Evolutionary conservation across 2,797 vertebrate species (phyloP).

Genomic region (Galaxias olidus): DNA sequence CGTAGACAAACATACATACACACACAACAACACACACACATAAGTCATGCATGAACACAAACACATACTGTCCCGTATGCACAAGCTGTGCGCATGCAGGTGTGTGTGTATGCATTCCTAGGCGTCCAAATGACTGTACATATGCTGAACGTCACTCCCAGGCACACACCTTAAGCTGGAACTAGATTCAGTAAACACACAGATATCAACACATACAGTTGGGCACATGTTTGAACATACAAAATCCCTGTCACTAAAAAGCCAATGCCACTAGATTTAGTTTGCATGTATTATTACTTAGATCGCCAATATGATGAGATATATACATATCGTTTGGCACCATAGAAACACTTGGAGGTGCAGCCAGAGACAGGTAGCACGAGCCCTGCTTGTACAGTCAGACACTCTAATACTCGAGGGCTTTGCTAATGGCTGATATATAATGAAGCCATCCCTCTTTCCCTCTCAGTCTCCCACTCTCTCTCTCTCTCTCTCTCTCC

Average conservation of each 20-base stretch:
- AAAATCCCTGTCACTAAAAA: neutral
- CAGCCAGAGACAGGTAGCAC: conserved; percentile 46
- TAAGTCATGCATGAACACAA: no score
- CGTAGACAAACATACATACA: conserved; percentile 9
- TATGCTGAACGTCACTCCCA: no score
- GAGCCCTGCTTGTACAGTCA: neutral
- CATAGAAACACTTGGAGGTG: neutral
- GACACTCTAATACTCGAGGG: conserved; percentile 53
- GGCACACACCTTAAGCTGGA: neutral
- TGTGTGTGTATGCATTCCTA: no score
- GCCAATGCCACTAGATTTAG: neutral
- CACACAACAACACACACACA: neutral
- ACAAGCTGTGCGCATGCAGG: no score
- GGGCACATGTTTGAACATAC: conserved; percentile 4
- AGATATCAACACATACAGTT: conserved; percentile 5
- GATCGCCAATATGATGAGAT: neutral
- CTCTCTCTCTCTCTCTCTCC: neutral
- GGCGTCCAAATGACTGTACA: no score
- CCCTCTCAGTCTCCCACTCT: conserved; percentile 23
- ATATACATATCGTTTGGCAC: neutral
- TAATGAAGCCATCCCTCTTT: conserved; percentile 50
- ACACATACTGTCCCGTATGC: no score
- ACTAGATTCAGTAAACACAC: neutral
- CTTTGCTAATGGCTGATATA: conserved; percentile 75
- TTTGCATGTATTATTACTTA: no score